Evolutionary conservation across 2,797 vertebrate species (phyloP).

Genomic region (Artibeus jamaicensis): DNA sequence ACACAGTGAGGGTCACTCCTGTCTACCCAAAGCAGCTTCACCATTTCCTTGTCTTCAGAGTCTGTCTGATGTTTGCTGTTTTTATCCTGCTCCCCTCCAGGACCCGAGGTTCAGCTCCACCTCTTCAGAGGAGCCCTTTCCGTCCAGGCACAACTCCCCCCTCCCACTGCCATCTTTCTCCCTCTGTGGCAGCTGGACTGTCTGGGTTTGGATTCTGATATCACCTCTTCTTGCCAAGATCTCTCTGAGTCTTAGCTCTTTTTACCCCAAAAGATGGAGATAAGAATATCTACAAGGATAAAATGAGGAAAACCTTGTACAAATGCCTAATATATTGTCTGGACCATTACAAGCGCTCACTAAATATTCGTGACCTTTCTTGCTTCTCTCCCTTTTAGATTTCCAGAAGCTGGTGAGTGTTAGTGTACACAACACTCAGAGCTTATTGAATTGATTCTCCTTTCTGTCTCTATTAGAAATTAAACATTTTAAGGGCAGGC

Average conservation of each 20-base stretch:
- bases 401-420: neutral
- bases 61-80: neutral
- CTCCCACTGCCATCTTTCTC: neutral
- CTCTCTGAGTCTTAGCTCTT: neutral
- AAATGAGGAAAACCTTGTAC: neutral
- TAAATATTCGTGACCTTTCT: neutral
- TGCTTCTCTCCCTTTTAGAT: neutral
- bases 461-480: neutral
- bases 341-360: neutral
- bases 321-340: neutral
- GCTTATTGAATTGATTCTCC: neutral
- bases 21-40: neutral
- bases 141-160: fast-evolving
- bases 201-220: neutral
- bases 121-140: neutral
- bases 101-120: neutral
- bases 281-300: neutral
- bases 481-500: neutral
- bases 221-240: neutral
- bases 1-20: neutral
- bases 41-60: neutral
- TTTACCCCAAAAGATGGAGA: neutral
- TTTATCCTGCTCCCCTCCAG: neutral
- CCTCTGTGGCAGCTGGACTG: neutral
- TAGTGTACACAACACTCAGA: neutral